These are phyloP conservation scores for Clitarchus hookeri DNA, from an alignment of 2,888 invertebrate genomes.

Conservation along the genomic window DNA sequence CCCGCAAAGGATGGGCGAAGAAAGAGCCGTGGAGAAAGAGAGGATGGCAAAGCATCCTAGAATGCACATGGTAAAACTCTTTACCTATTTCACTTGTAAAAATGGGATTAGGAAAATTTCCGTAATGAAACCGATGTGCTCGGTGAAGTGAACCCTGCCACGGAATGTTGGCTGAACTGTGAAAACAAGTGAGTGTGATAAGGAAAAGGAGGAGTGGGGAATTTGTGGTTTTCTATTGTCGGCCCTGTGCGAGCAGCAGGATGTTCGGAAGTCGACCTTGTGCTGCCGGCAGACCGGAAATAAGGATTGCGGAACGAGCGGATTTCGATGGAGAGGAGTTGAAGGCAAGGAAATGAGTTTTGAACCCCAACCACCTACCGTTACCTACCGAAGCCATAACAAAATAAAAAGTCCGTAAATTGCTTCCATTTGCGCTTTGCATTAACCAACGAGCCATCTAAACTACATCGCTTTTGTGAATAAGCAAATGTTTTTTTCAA, in stretches of 20 bases:
- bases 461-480: no score
- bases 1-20: not conserved
- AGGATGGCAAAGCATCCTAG: not conserved
- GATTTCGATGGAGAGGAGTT: no score
- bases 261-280: not conserved
- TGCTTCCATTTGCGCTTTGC: no score
- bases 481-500: no score
- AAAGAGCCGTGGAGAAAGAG: not conserved
- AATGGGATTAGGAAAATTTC: not conserved
- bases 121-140: not conserved
- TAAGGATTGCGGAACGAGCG: no score
- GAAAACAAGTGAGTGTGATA: not conserved
- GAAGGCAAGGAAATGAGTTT: no score
- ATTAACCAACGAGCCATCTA: no score
- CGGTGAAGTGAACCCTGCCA: not conserved
- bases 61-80: not conserved
- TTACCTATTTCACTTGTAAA: not conserved
- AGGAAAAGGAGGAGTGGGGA: not conserved
- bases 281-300: not conserved
- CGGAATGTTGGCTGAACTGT: not conserved
- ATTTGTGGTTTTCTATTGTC: no score
- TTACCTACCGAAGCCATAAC: no score
- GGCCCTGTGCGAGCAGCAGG: not conserved
- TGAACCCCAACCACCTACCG: no score
- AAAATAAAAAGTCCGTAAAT: no score